Base-by-base conservation (phyloP, 2,113 vertebrate genomes). In the Chloebia gouldiae region DNA sequence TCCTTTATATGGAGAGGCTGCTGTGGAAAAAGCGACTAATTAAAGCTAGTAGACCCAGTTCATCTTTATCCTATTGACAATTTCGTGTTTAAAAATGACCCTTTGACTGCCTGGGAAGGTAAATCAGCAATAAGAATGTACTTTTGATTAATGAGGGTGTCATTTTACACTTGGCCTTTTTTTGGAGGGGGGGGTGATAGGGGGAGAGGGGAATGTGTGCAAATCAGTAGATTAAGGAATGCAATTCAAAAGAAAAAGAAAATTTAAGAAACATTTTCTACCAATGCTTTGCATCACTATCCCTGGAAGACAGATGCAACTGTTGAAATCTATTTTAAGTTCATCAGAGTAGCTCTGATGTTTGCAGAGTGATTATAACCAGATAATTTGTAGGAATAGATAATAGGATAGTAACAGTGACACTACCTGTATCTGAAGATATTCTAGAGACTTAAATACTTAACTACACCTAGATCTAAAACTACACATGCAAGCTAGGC, bases 51-150 rank as follows among this genome's bases (percentile, higher is more conserved):
- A 70, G 88, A 22, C 81, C 95, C 93, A 49, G 56, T 95, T 69
- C 66, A 49, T 92, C 51, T 78, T 90, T 77, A 87, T 95, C 90
- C 88, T 96, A 72, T 63, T 81, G 75, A 80, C 88, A 95, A 93
- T 90, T 72, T 83, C 50, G 69, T 69, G 40, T 94, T 92, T 87
- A n/a, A 95, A 95, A 90, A 94, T 66, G 66, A 81, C 82, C 47
- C 27, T 72, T 95, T 86, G 88, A 20, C 57, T 93, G 51, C n/a
- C 51, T 54, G 23, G 15, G 70, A 76, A 57, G 63, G 63, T 86
- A 91, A 78, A 90, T 90, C 44, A 53, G 39, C 56, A 64, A 23
- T 20, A 28, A 64, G 63, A 70, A 65, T 11, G 7, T 80, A 81
- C 23, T 51, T 60, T 70, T 92, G 56, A 53, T 75, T 44, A 81